phyloP scores from a whole-genome alignment of 1,140 invertebrate species.

The Amyelois transitella region DNA sequence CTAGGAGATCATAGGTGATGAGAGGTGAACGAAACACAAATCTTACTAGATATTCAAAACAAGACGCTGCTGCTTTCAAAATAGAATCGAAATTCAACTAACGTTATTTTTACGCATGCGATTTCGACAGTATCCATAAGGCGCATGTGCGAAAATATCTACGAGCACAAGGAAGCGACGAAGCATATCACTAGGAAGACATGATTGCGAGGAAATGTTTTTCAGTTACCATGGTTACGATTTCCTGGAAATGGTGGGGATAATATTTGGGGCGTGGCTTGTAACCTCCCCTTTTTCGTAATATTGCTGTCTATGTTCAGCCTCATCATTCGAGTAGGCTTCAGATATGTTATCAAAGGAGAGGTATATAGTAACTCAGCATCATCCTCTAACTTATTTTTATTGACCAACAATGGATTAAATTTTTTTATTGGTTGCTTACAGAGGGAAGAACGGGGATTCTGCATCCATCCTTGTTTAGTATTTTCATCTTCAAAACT shows the following conservation, averaged over 20 bases:
- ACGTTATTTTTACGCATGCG: not conserved
- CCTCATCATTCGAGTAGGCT: no score
- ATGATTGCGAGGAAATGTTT: not conserved
- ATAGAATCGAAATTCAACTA: not conserved
- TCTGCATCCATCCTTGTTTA: no score
- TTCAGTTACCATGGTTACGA: not conserved
- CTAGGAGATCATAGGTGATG: constrained; percentile 6
- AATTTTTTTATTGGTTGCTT: no score
- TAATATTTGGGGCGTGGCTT: not conserved
- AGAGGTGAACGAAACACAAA: not conserved
- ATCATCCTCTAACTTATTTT: no score
- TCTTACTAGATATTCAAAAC: not conserved
- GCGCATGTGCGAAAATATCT: constrained; percentile 2
- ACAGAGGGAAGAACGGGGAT: no score
- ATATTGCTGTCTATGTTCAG: not conserved
- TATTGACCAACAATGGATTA: no score
- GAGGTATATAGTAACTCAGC: no score
- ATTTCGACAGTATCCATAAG: not conserved
- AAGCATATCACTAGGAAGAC: not conserved
- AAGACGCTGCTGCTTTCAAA: not conserved
- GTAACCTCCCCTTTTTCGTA: not conserved
- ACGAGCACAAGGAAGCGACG: not conserved
- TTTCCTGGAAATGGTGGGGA: not conserved
- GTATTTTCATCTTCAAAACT: no score
- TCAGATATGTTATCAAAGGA: no score